Evolutionary conservation across 2,797 vertebrate species (phyloP).

Genomic region (Eutrigla gurnardus): DNA sequence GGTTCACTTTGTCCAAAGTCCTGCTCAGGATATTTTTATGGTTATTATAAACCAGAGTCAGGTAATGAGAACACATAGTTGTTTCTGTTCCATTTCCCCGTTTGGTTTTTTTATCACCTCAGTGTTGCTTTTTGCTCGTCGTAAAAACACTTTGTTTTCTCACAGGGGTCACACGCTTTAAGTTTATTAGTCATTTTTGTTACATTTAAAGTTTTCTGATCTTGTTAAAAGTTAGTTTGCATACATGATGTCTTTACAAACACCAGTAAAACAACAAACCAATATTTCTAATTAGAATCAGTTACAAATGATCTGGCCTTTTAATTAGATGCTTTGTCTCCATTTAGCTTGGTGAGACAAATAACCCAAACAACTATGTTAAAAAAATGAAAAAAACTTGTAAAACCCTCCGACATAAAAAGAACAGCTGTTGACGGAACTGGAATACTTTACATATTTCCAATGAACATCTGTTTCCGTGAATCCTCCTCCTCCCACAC

Average conservation of each 20-base stretch:
- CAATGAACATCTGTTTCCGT: constrained; percentile 47
- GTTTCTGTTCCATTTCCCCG: not conserved
- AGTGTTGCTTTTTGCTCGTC: not conserved
- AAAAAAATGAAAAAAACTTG: not conserved
- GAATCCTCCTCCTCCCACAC: constrained; percentile 24
- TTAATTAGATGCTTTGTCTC: not conserved
- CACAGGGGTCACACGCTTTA: not conserved
- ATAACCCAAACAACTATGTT: not conserved
- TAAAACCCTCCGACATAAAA: not conserved
- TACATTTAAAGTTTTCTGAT: not conserved
- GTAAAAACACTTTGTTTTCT: not conserved
- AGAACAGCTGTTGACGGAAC: constrained; percentile 37
- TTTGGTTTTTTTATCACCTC: not conserved
- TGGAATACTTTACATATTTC: constrained; percentile 55
- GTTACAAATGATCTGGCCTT: not conserved
- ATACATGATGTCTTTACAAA: not conserved
- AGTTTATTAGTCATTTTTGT: not conserved
- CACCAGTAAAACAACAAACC: not conserved
- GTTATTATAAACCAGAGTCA: constrained; percentile 8
- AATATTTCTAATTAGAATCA: not conserved
- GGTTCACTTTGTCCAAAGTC: constrained; percentile 61
- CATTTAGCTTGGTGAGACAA: not conserved
- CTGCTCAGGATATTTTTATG: constrained; percentile 52
- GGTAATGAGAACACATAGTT: constrained; percentile 1
- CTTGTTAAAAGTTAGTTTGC: not conserved